phyloP scores from a whole-genome alignment of 1,140 invertebrate genomes.

The Aphis craccivora region DNA sequence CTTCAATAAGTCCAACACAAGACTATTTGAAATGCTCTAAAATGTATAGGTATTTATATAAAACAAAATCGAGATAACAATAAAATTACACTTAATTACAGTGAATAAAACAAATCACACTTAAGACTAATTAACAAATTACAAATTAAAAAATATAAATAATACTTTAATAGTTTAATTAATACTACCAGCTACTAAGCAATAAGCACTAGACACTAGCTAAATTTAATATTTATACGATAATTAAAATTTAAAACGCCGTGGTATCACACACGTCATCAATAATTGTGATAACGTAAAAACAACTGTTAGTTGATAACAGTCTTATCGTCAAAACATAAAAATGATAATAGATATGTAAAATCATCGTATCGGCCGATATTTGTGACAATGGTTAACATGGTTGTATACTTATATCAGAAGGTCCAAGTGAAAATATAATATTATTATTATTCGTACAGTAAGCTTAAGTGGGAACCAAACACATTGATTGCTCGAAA shows the following conservation, averaged over 20 bases:
- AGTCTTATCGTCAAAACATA: not conserved
- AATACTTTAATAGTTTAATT: not conserved
- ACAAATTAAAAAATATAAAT: not conserved
- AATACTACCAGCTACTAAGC: no score
- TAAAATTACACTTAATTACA: slow-evolving; percentile 6
- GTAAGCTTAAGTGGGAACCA: not conserved
- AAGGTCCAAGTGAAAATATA: not conserved
- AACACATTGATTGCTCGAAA: not conserved
- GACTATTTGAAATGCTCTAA: not conserved
- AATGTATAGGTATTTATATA: not conserved
- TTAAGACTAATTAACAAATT: not conserved
- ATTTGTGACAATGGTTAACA: not conserved
- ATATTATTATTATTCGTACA: not conserved
- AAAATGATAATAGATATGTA: not conserved
- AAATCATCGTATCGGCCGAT: not conserved
- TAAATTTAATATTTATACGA: not conserved
- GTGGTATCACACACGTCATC: slow-evolving; percentile 50
- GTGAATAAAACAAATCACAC: not conserved
- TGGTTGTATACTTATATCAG: no score
- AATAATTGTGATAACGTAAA: not conserved
- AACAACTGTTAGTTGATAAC: not conserved
- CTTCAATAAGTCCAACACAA: not conserved
- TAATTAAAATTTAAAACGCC: not conserved
- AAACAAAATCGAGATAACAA: slow-evolving; percentile 19
- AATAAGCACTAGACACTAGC: not conserved